Conservation (phyloP, 2,888 invertebrate species). For the Leucophenga montana region DNA sequence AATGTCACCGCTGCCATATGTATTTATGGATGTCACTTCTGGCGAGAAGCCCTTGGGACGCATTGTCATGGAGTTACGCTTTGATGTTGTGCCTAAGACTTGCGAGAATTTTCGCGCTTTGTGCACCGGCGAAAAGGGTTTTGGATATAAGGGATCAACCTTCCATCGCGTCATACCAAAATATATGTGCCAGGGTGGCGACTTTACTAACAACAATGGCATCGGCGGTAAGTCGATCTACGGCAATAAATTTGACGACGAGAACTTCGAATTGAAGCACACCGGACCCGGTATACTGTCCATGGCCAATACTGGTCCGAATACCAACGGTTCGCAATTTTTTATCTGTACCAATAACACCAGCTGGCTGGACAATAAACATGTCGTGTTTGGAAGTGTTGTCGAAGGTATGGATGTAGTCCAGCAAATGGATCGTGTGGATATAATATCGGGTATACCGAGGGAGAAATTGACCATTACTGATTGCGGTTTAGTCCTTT, state of each 20-base stretch:
- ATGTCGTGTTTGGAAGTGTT: too few species aligned
- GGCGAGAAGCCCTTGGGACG: conserved; percentile 43
- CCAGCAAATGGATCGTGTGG: neutral
- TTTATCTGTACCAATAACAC: conserved; percentile 97
- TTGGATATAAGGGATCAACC: too few species aligned
- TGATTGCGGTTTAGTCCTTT: too few species aligned
- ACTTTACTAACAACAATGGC: too few species aligned
- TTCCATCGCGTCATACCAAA: too few species aligned
- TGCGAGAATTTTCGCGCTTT: too few species aligned
- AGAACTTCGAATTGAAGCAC: too few species aligned
- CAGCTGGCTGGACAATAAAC: conserved; percentile 96
- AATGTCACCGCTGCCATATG: conserved; percentile 41
- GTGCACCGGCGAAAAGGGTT: too few species aligned
- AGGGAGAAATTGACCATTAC: neutral
- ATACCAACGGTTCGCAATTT: conserved; percentile 96
- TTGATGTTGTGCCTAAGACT: too few species aligned
- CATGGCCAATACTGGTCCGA: conserved; percentile 96
- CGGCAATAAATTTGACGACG: too few species aligned
- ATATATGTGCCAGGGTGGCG: too few species aligned
- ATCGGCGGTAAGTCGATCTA: too few species aligned
- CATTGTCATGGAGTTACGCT: conserved; percentile 93
- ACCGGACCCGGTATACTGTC: conserved; percentile 91
- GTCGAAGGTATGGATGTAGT: conserved; percentile 17
- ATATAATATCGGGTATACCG: neutral
- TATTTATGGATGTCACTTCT: conserved; percentile 45